Percentiles rank a stretch among this genome's conserved stretches.
phyloP scores from a whole-genome alignment of 2,888 invertebrate genomes.

The Limulus polyphemus region DNA sequence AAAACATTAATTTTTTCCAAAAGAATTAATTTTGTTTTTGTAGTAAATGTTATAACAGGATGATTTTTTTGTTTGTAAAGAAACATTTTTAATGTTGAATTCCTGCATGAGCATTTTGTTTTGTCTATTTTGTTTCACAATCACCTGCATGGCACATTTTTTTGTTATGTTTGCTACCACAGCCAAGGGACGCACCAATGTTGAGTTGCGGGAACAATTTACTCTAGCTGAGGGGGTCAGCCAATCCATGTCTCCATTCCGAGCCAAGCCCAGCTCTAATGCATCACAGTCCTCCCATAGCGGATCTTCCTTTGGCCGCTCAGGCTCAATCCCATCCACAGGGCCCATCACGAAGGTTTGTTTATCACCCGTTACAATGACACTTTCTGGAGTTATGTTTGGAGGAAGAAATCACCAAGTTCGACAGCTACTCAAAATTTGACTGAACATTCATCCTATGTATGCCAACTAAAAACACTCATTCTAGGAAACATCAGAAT shows the following conservation, averaged over 20 bases:
- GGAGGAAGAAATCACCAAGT: no score
- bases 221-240: constrained; percentile 96
- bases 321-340: constrained; percentile 42
- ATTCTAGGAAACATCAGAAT: no score
- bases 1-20: no score
- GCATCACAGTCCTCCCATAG: constrained; percentile 42
- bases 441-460: no score
- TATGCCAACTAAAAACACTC: no score
- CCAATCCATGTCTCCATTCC: constrained; percentile 98
- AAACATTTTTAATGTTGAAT: constrained; percentile 2
- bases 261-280: constrained; percentile 71
- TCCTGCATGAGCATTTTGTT: neutral
- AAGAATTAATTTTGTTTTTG: constrained; percentile 2
- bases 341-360: constrained; percentile 93
- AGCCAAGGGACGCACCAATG: constrained; percentile 99
- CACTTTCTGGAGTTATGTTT: neutral
- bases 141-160: neutral
- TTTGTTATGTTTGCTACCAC: constrained; percentile 27
- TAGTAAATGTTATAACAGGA: neutral
- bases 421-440: no score
- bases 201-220: constrained; percentile 98
- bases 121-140: constrained; percentile 15
- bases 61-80: constrained; percentile 8
- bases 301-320: constrained; percentile 30
- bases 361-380: neutral